Evolutionary conservation across 2,113 vertebrate species (phyloP), one percentile per base, ranked within the genome.

Genomic region (Orthonyx spaldingii): DNA sequence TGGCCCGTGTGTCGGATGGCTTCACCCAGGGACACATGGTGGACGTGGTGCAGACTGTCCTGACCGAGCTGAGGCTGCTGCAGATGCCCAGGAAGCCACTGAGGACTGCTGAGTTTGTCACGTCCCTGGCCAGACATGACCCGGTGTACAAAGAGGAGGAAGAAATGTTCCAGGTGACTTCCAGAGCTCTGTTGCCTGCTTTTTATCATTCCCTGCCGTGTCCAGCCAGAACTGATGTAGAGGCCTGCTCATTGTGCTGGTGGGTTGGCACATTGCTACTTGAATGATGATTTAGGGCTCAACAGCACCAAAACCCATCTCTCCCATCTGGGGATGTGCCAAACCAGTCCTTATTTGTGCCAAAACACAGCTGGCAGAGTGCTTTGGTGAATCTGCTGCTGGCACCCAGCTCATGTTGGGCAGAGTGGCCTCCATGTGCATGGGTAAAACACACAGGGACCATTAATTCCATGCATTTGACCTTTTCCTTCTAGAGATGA

Each of bases 81-180:
- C 98, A 97, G 84, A 97, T 98, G 86, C 5, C 2, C 24, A 94
- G 74, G 12, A 98, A 93, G 49, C 98, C 98, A 0, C 97, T 99
- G 44, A 93, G 35, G 1, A 97, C 98, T 0, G 37, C 26, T 0
- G 99, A 99, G 94, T 99, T 99, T 46, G 56, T 98, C 16, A 30
- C 74, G 3, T 49, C 87, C 2, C 97, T 99, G 15, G 96, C 98
- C 84, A 84, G 84, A 16, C 97, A 98, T 41, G 93, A 96, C 10
- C 98, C 98, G 0, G 97, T 99, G n/a, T 99, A 98, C 97, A 98
- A 89, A 64, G 98, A 99, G 77, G 98, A 99, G 44, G 98, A 99
- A 10, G 98, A 98, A 56, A 52, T 85, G 1, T 98, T 98, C 37
- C 98, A 98, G 98, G 98, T 99, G 80, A 97, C 18, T 4, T 2